Conservation (phyloP, 2,888 invertebrate genomes). For the Bellardia bayeri region DNA sequence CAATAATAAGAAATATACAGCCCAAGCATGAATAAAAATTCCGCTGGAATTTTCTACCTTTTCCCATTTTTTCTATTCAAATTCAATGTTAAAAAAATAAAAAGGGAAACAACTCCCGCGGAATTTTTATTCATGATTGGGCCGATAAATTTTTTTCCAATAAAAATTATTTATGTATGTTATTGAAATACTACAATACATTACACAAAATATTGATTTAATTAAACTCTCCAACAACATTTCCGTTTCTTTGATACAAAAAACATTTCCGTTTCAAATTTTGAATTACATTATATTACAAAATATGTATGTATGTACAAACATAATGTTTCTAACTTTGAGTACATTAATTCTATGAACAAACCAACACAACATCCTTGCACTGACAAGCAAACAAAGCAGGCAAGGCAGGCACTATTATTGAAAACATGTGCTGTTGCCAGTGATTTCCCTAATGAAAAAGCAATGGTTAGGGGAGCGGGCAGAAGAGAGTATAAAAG, state of each 20-base stretch:
- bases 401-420: constrained; percentile 46
- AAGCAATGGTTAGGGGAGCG: neutral
- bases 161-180: neutral
- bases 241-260: constrained; percentile 42
- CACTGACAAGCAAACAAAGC: constrained; percentile 21
- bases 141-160: no score
- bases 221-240: constrained; percentile 34
- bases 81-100: no score
- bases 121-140: no score
- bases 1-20: no score
- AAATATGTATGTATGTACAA: neutral
- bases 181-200: constrained; percentile 5
- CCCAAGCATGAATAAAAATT: no score
- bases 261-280: constrained; percentile 61
- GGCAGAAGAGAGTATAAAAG: neutral
- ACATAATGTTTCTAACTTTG: constrained; percentile 14
- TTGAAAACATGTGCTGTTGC: constrained; percentile 62
- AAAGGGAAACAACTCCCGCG: no score
- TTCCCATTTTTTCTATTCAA: no score
- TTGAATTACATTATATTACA: neutral
- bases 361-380: constrained; percentile 31
- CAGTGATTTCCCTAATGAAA: neutral
- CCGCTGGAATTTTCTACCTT: no score
- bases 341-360: constrained; percentile 18
- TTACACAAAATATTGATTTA: constrained; percentile 42